phyloP scores from a whole-genome alignment of 2,888 invertebrate genomes.

The Troides oblongomaculatus region DNA sequence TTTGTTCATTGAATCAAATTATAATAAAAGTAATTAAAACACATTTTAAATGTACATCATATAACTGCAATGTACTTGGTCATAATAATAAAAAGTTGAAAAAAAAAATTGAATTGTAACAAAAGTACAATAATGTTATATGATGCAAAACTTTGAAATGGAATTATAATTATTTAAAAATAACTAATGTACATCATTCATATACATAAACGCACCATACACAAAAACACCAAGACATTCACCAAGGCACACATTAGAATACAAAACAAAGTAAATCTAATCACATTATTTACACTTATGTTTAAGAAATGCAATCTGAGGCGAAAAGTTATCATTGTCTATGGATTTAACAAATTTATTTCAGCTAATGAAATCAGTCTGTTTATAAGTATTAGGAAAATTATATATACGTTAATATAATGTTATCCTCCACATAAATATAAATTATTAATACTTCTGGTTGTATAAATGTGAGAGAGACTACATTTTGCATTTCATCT shows the following conservation, averaged over 20 bases:
- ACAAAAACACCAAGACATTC: neutral
- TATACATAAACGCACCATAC: constrained; percentile 3
- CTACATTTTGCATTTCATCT: too few species aligned
- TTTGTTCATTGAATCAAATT: constrained; percentile 22
- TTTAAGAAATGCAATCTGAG: constrained; percentile 18
- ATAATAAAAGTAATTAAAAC: constrained; percentile 18
- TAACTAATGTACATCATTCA: constrained; percentile 7
- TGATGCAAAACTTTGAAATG: constrained; percentile 7
- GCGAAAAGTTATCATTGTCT: neutral
- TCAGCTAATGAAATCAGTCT: constrained; percentile 16
- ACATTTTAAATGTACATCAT: constrained; percentile 15
- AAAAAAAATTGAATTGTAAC: neutral
- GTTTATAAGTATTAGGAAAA: neutral
- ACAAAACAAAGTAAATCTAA: constrained; percentile 15
- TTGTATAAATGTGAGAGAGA: neutral
- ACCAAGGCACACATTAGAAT: constrained; percentile 5
- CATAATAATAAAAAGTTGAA: constrained; percentile 9
- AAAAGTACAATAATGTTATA: constrained; percentile 24
- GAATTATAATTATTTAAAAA: constrained; percentile 22
- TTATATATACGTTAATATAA: neutral
- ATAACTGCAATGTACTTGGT: constrained; percentile 18
- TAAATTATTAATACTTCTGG: neutral
- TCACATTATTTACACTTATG: constrained; percentile 25
- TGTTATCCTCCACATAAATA: neutral
- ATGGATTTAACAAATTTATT: constrained; percentile 7